Evolutionary conservation across 2,797 vertebrate genomes (phyloP).

Genomic region (Poecile montanus): DNA sequence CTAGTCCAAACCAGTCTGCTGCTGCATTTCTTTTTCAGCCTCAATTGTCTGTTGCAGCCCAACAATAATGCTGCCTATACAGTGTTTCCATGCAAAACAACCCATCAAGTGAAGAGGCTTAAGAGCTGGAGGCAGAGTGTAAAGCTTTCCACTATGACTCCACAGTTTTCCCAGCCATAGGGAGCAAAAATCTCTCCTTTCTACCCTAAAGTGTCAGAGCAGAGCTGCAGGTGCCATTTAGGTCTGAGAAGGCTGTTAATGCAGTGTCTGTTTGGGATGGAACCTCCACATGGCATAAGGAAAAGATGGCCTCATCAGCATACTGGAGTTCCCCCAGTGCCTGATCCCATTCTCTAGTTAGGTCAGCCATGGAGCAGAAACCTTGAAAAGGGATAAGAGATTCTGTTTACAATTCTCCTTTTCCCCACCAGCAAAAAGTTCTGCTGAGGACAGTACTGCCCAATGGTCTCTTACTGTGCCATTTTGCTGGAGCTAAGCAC

Average conservation of each 20-base stretch:
- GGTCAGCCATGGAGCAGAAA: neutral
- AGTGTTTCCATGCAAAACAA: neutral
- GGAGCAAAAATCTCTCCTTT: neutral
- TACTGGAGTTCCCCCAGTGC: neutral
- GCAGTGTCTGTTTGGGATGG: neutral
- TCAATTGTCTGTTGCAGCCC: neutral
- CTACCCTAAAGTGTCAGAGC: neutral
- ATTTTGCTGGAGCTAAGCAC: neutral
- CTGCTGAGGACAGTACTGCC: neutral
- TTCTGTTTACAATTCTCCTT: neutral
- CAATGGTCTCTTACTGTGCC: neutral
- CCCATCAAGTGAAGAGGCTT: neutral
- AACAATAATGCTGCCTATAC: neutral
- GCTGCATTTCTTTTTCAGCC: neutral
- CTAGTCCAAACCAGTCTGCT: neutral
- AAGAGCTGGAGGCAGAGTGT: neutral
- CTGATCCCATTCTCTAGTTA: neutral
- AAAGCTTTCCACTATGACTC: neutral
- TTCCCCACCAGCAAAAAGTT: neutral
- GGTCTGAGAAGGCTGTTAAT: neutral
- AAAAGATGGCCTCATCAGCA: neutral
- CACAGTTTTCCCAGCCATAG: neutral
- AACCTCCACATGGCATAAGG: neutral
- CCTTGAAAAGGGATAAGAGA: neutral
- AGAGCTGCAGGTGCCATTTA: neutral